phyloP scores from a whole-genome alignment of 2,113 vertebrate species.

The Heterochromis multidens region DNA sequence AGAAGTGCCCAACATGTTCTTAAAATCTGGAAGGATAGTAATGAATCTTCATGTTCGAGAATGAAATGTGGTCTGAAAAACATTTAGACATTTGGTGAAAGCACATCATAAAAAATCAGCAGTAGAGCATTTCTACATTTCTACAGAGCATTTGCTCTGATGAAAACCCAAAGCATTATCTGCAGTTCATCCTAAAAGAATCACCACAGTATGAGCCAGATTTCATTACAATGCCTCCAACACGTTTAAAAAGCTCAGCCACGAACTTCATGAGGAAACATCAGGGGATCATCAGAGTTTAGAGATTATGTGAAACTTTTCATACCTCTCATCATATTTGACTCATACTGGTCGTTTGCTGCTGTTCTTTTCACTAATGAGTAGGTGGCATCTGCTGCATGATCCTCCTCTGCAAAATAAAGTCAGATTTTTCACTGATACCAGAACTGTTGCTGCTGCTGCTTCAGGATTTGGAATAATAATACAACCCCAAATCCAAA shows the following conservation, averaged over 20 bases:
- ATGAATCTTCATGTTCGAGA: too few relatives aligned
- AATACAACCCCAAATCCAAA: rapidly evolving
- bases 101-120: not conserved
- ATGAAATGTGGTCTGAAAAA: too few relatives aligned
- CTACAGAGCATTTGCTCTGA: rapidly evolving
- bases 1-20: rapidly evolving
- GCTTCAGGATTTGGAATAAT: not conserved
- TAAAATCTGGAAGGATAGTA: not conserved
- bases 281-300: rapidly evolving
- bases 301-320: not conserved
- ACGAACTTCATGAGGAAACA: not conserved
- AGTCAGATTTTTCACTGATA: not conserved
- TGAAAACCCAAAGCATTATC: too few relatives aligned
- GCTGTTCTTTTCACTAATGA: not conserved
- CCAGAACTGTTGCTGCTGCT: rapidly evolving
- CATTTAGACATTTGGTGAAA: not conserved
- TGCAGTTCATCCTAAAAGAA: too few relatives aligned
- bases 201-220: too few relatives aligned
- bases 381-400: not conserved
- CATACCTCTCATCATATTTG: not conserved
- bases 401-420: rapidly evolving
- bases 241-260: not conserved
- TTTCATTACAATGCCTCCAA: too few relatives aligned
- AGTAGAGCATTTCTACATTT: not conserved
- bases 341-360: not conserved